Base-by-base conservation (phyloP, 2,888 invertebrate genomes). In the Leptinotarsa peninsularis region DNA sequence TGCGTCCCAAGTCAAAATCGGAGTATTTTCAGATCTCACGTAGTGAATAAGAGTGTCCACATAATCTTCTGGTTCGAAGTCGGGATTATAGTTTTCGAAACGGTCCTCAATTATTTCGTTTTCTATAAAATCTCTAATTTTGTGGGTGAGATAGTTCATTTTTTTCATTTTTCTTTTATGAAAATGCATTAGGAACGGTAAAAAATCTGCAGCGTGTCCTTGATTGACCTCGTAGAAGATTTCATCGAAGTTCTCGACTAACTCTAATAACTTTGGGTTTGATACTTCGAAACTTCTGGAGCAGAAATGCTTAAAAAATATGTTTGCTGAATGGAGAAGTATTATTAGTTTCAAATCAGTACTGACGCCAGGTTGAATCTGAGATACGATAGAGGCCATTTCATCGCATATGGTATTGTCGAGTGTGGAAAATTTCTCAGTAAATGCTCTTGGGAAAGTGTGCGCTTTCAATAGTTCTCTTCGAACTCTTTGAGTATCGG, bases 181-280 rank as follows among this genome's bases (percentile, higher is more conserved):
- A 2, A 92, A 85, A 0, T 91, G 91, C 83, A 91, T 85, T n/a
- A 93, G 82, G 82, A 91, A 90, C 0, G 93, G 93, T 68, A 93
- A 86, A 79, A 93, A 93, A 82, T 93, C 93, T 0, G 92, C 91
- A 0, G 91, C 91, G 84, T 92, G 92, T 1, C 93, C 93, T 84
- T 92, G 92, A 85, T 93, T 93, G 10, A 93, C 91, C 83, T 93
- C 93, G 86, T 90, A 92, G 85, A 93, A 93, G 66, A 93, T 90
- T 56, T 90, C 90, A 83, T 93, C 93, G 82, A 92, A 93, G 80
- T 90, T 90, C 27, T 87, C 83, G 1, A 92, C 86, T 86, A 92
- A 89, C 43, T 87, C 83, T 2, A 82, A 79, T 85, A 92, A 93
- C 1, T 85, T 85, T 3, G 79, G 63, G 81, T 91, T 86, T 56